phyloP scores from a whole-genome alignment of 2,888 invertebrate species.

The Germaria angustata region DNA sequence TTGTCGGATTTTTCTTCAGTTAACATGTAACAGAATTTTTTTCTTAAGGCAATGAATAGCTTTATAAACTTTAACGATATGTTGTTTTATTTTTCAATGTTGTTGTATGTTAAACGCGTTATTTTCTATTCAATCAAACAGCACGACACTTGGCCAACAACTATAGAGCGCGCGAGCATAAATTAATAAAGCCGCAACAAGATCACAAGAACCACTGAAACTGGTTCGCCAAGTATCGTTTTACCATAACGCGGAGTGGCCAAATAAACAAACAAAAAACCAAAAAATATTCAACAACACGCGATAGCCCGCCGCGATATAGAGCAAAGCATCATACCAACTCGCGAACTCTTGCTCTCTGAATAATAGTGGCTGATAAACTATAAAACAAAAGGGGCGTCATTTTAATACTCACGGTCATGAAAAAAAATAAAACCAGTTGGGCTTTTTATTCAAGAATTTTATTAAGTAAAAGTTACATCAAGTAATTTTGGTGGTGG shows the following conservation, averaged over 20 bases:
- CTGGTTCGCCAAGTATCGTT: conserved; percentile 57
- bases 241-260: conserved; percentile 65
- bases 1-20: background rate
- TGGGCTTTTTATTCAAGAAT: conserved; percentile 49
- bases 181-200: conserved; percentile 75
- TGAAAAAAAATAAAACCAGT: conserved; percentile 35
- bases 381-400: conserved; percentile 55
- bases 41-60: conserved; percentile 8
- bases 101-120: conserved; percentile 51
- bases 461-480: background rate
- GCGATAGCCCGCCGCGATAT: conserved; percentile 55
- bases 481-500: conserved; percentile 9
- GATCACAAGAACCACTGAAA: conserved; percentile 62
- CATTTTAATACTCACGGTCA: conserved; percentile 38
- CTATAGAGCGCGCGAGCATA: conserved; percentile 77
- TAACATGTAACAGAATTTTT: conserved; percentile 5
- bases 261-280: conserved; percentile 4
- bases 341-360: conserved; percentile 29
- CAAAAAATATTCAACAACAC: conserved; percentile 9
- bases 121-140: conserved; percentile 69
- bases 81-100: conserved; percentile 10
- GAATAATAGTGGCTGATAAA: background rate
- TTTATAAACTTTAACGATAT: background rate
- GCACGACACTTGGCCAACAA: conserved; percentile 78
- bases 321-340: conserved; percentile 1